phyloP scores from a whole-genome alignment of 1,140 invertebrate genomes.

The Pseudobourletiella spinata region DNA sequence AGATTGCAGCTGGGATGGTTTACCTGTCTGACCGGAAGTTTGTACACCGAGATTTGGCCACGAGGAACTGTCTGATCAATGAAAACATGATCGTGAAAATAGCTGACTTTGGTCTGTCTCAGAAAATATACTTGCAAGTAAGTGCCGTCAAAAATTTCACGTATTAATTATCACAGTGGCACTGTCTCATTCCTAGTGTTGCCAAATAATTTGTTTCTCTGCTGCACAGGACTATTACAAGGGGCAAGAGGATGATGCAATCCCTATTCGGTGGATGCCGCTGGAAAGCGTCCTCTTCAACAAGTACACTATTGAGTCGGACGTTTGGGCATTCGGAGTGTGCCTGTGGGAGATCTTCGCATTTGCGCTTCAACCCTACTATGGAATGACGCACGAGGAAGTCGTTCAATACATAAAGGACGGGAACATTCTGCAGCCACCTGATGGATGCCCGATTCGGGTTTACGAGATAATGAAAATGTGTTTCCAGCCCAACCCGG shows the following conservation, averaged over 20 bases:
- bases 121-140: conserved; percentile 71
- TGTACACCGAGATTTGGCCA: conserved; percentile 90
- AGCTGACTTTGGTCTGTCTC: conserved; percentile 87
- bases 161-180: neutral
- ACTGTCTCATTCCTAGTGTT: neutral
- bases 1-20: conserved; percentile 88
- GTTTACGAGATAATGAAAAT: conserved; percentile 88
- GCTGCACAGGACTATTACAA: conserved; percentile 71
- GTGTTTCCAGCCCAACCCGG: conserved; percentile 82
- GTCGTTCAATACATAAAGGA: conserved; percentile 88
- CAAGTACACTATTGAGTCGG: conserved; percentile 84
- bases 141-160: neutral
- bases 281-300: conserved; percentile 86
- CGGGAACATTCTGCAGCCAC: conserved; percentile 73
- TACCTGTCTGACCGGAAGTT: conserved; percentile 91
- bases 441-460: conserved; percentile 78
- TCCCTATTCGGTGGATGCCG: conserved; percentile 93
- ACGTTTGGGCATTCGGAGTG: conserved; percentile 90
- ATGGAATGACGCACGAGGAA: conserved; percentile 89
- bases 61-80: conserved; percentile 89
- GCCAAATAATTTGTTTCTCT: conserved; percentile 1
- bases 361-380: conserved; percentile 86
- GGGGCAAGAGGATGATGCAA: conserved; percentile 85
- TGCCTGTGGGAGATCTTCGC: conserved; percentile 92
- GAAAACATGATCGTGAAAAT: conserved; percentile 93